Evolutionary conservation across 2,888 invertebrate species (phyloP).

Genomic region (Sinopyrophorus schimmeli): DNA sequence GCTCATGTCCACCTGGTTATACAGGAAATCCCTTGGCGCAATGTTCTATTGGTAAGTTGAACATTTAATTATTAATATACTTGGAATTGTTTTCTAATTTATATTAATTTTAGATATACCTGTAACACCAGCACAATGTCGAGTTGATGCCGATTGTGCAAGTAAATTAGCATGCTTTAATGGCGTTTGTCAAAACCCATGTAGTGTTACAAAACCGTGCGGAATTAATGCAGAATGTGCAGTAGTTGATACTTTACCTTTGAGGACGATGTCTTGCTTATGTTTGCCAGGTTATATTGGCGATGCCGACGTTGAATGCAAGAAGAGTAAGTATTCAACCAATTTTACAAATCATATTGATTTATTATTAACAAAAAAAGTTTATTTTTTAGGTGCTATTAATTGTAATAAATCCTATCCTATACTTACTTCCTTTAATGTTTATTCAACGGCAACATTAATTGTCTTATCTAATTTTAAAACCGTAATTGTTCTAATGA

Average conservation of each 20-base stretch:
- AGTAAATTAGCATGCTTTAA: slow-evolving; percentile 82
- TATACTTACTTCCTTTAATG: slow-evolving; percentile 8
- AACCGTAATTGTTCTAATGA: too few relatives aligned
- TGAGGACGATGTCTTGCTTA: slow-evolving; percentile 85
- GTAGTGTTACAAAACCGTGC: slow-evolving; percentile 75
- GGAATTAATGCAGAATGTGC: slow-evolving; percentile 79
- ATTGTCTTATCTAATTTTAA: slow-evolving; percentile 16
- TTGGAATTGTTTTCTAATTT: neutral
- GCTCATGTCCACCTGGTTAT: slow-evolving; percentile 82
- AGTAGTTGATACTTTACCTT: slow-evolving; percentile 82
- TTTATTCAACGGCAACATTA: slow-evolving; percentile 34
- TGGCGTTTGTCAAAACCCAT: slow-evolving; percentile 80
- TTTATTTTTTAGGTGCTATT: slow-evolving; percentile 24
- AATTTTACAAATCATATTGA: neutral
- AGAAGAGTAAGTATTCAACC: slow-evolving; percentile 39
- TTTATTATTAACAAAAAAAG: slow-evolving; percentile 15
- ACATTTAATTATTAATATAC: neutral
- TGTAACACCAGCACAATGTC: slow-evolving; percentile 66
- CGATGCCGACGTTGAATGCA: slow-evolving; percentile 84
- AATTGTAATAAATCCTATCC: slow-evolving; percentile 11
- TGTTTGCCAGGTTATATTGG: slow-evolving; percentile 82
- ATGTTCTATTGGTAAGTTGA: slow-evolving; percentile 63
- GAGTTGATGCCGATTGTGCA: slow-evolving; percentile 82
- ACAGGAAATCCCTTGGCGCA: slow-evolving; percentile 73
- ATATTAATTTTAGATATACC: slow-evolving; percentile 54